These are phyloP conservation scores for Rynchops niger DNA, from an alignment of 2,113 vertebrate species.

Conservation along the genomic window DNA sequence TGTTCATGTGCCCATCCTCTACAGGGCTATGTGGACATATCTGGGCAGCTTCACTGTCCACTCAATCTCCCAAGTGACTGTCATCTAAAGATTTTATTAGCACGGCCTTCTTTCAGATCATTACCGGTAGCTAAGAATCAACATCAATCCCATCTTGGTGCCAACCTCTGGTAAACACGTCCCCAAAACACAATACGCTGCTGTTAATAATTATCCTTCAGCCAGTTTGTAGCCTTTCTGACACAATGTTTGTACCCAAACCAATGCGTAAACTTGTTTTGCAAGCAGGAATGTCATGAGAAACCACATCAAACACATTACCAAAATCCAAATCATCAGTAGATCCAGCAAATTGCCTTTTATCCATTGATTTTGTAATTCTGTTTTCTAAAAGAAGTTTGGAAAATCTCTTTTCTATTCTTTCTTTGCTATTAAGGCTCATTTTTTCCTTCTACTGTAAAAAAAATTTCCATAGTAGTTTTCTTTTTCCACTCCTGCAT, in stretches of 20 bases:
- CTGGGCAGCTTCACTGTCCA: neutral
- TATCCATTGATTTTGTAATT: constrained; percentile 34
- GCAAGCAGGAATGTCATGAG: constrained; percentile 2
- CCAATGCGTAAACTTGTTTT: constrained; percentile 33
- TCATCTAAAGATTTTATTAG: neutral
- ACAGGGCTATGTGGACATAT: neutral
- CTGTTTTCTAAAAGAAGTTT: constrained; percentile 19
- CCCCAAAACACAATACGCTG: rapidly evolving
- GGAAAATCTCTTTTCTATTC: constrained; percentile 4
- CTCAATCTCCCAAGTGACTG: neutral
- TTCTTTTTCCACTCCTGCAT: neutral
- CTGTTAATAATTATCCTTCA: constrained; percentile 15
- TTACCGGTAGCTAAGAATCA: neutral
- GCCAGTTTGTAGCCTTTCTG: neutral
- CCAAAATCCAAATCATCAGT: constrained; percentile 4
- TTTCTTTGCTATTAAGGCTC: neutral
- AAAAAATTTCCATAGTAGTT: neutral
- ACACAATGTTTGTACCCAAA: neutral
- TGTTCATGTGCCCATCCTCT: neutral
- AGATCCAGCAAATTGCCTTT: constrained; percentile 13
- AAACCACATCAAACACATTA: constrained; percentile 37
- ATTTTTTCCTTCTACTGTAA: neutral
- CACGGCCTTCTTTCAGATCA: neutral
- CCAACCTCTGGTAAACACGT: neutral
- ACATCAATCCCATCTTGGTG: neutral